Percentiles rank a stretch among this genome's conserved stretches.
Evolutionary conservation across 2,113 vertebrate species (phyloP).

Genomic region (Cariama cristata): DNA sequence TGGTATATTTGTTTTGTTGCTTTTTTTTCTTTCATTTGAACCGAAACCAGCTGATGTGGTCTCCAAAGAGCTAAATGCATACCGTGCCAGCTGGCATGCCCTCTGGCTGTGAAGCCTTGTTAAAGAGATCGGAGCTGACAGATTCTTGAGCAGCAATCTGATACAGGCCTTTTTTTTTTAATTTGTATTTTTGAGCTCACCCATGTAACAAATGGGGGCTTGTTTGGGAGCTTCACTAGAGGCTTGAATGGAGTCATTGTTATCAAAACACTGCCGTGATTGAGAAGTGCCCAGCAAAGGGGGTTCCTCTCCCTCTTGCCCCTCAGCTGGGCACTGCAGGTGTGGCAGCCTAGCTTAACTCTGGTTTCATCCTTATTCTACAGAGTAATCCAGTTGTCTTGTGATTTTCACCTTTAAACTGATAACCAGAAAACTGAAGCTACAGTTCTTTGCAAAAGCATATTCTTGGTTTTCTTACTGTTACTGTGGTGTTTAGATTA

Average conservation of each 20-base stretch:
- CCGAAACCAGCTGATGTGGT: slow-evolving; percentile 39
- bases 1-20: background rate
- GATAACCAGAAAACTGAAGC: background rate
- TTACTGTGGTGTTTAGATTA: background rate
- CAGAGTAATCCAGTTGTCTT: background rate
- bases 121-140: slow-evolving; percentile 68
- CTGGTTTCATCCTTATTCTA: background rate
- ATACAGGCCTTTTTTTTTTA: slow-evolving; percentile 28
- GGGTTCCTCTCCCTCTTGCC: slow-evolving; percentile 27
- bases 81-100: slow-evolving; percentile 63
- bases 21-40: background rate
- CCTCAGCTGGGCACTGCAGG: slow-evolving; percentile 67
- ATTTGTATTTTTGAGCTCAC: slow-evolving; percentile 34
- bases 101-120: slow-evolving; percentile 67
- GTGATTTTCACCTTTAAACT: background rate
- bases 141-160: slow-evolving; percentile 71
- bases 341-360: slow-evolving; percentile 32
- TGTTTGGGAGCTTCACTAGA: slow-evolving; percentile 58
- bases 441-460: background rate
- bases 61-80: slow-evolving; percentile 35
- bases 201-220: slow-evolving; percentile 68
- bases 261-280: slow-evolving; percentile 59
- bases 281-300: slow-evolving; percentile 46
- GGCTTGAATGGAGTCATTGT: slow-evolving; percentile 66
- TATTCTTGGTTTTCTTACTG: background rate